Percentiles rank a stretch among this genome's conserved stretches.
phyloP scores from a whole-genome alignment of 1,140 invertebrate genomes.

The Harlomillsia oculata region DNA sequence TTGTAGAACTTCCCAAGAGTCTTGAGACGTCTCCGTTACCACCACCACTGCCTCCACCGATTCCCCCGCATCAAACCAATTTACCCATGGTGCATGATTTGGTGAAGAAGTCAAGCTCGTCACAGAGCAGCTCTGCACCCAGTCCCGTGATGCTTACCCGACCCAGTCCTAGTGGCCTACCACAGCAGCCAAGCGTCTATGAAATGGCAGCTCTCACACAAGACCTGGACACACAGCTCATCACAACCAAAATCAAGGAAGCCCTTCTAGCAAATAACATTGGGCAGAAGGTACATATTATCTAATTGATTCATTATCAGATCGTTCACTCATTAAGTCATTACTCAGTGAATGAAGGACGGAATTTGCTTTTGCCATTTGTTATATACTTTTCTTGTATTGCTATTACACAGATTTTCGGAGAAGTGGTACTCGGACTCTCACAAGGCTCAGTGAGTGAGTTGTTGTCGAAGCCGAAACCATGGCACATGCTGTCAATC shows the following conservation, averaged over 20 bases:
- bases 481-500: constrained; percentile 98
- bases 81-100: constrained; percentile 38
- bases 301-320: too few species aligned
- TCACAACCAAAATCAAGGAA: constrained; percentile 95
- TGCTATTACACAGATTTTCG: constrained; percentile 91
- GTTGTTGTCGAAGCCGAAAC: constrained; percentile 92
- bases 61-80: constrained; percentile 45
- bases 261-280: constrained; percentile 92
- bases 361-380: too few species aligned
- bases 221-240: constrained; percentile 89
- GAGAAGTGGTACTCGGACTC: constrained; percentile 87
- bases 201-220: constrained; percentile 94
- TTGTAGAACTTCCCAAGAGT: constrained; percentile 30
- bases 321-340: too few species aligned
- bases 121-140: constrained; percentile 44
- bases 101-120: constrained; percentile 34
- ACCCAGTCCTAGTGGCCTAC: constrained; percentile 40
- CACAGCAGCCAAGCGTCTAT: constrained; percentile 70
- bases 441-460: constrained; percentile 97
- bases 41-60: constrained; percentile 38
- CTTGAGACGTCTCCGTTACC: constrained; percentile 41
- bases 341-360: too few species aligned
- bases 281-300: constrained; percentile 71
- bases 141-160: constrained; percentile 45
- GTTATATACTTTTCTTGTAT: too few species aligned